Evolutionary conservation across 2,113 vertebrate species (phyloP).

Genomic region (Sylvia atricapilla): DNA sequence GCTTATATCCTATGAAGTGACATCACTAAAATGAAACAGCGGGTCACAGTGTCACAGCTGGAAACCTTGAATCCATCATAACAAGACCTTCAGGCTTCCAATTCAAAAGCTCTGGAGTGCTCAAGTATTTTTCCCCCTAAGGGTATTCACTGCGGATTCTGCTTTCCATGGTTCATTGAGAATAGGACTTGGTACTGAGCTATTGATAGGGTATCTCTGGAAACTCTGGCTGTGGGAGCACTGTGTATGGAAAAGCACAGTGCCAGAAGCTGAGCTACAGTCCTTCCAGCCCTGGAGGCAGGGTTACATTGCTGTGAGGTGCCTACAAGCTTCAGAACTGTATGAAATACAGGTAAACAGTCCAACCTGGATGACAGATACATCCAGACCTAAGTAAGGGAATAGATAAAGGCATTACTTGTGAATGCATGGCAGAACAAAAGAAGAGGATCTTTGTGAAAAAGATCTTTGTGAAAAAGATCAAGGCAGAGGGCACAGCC

Average conservation of each 20-base stretch:
- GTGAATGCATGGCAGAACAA: not conserved
- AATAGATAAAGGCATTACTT: not conserved
- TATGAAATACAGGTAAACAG: not conserved
- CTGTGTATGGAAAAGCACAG: not conserved
- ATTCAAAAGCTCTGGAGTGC: conserved; percentile 17
- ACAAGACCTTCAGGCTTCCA: conserved; percentile 38
- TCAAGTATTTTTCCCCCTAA: conserved; percentile 4
- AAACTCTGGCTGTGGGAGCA: not conserved
- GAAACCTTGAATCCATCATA: conserved; percentile 49
- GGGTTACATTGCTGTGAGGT: not conserved
- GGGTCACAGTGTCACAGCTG: conserved; percentile 63
- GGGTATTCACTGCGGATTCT: not conserved
- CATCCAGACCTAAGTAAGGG: not conserved
- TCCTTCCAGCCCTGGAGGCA: not conserved
- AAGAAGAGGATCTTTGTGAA: not conserved
- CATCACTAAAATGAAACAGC: conserved; percentile 46
- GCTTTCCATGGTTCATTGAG: not conserved
- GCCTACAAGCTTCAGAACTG: not conserved
- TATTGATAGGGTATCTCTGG: not conserved
- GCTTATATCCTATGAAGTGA: conserved; percentile 57
- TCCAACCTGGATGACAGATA: not conserved
- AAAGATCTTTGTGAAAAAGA: not conserved
- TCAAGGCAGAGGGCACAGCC: not conserved
- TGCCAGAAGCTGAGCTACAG: not conserved
- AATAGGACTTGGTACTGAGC: not conserved